phyloP scores from a whole-genome alignment of 2,113 vertebrate genomes.

The Nothocercus julius region DNA sequence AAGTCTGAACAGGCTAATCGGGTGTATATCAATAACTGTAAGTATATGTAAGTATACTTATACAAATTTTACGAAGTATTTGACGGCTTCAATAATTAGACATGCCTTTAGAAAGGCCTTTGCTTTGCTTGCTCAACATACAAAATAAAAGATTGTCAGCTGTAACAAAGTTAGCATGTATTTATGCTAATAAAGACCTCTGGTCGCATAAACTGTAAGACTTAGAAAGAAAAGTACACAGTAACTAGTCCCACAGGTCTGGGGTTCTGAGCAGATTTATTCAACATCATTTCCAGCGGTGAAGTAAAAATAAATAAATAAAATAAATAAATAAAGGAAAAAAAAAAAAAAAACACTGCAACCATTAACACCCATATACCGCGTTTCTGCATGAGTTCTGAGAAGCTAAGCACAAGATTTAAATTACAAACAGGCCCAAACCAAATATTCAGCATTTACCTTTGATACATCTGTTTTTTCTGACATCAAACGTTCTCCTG shows the following conservation, averaged over 20 bases:
- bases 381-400: not conserved
- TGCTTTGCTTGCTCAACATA: not conserved
- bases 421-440: not conserved
- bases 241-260: not conserved
- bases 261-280: not conserved
- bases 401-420: not conserved
- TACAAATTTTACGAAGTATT: not conserved
- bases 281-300: not conserved
- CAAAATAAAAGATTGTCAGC: not conserved
- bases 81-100: not conserved
- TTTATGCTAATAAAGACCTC: not conserved
- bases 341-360: not conserved
- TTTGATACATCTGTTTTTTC: not conserved
- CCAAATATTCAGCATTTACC: slow-evolving; percentile 18
- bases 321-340: no score
- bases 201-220: not conserved
- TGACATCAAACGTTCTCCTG: not conserved
- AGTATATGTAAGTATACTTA: not conserved
- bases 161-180: not conserved
- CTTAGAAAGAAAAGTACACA: not conserved
- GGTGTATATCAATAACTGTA: not conserved
- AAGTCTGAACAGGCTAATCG: not conserved
- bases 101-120: not conserved
- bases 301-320: not conserved
- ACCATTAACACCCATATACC: not conserved